Evolutionary conservation across 1,140 invertebrate genomes (phyloP), one percentile per base, ranked within the genome.

Genomic region (Caenorhabditis latens): DNA sequence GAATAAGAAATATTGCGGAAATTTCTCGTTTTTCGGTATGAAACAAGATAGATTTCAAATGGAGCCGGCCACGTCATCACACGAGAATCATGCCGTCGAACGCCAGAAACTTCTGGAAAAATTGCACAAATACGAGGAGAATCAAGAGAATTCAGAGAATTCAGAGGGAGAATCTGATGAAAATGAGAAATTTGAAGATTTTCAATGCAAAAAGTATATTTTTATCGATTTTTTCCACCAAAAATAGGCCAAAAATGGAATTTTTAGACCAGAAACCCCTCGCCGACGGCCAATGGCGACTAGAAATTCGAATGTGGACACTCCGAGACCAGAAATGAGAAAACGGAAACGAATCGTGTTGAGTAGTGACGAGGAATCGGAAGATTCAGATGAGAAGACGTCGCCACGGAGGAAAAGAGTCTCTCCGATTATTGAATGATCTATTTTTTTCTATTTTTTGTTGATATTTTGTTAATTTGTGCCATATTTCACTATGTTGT

Each of bases 21-120:
- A 79, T 32, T 79, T 79, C 14, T 79, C 71, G n/a, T 79, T 50
- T 50, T 79, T 79, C 46, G 71, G 71, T 32, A 79, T 79, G 71
- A 79, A 79, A 13, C 71, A 79, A 53, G 13, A 53, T 9, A 50
- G 9, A 19, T 32, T 50, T n/a, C n/a, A 53, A 14, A 50, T 79
- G 43, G 46, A 48, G 9, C 7, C 43, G 16, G 8, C 43, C 5
- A 11, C 46, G 11, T 8, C 40, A 9, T 32, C 46, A n/a, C 16
- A 8, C 4, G 19, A 53, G 8, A 46, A 79, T 13, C 43, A 79
- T 24, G 24, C 24, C n/a, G 46, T n/a, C n/a, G 71, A 79, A 53
- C 46, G 71, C 1, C 43, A 79, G 4, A 79, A 79, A n/a, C 71
- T 50, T 6, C 13, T 79, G n/a, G 71, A 48, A 14, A 79, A 50